A percentile compares a stretch with the other conserved stretches of the same genome.
Conservation (phyloP, 2,797 vertebrate species). For the Nothura maculosa region DNA sequence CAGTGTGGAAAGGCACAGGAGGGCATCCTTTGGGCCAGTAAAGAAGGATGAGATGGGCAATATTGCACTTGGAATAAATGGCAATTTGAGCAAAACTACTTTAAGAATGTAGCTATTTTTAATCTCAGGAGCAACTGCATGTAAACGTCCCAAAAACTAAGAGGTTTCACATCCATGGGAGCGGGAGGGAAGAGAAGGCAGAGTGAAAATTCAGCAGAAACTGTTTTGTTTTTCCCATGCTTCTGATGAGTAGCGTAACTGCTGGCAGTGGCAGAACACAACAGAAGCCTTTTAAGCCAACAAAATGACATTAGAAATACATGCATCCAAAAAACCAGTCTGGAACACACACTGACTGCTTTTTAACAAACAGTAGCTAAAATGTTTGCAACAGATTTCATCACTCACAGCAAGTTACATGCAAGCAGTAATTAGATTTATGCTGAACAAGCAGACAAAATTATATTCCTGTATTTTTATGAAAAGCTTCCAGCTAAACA, state of each 20-base stretch:
- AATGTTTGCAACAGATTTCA: background rate
- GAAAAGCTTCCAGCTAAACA: background rate
- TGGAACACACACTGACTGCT: background rate
- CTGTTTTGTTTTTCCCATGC: background rate
- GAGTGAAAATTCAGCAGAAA: background rate
- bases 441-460: constrained; percentile 9
- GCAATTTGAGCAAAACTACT: background rate
- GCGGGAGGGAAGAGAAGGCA: background rate
- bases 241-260: background rate
- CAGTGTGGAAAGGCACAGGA: background rate
- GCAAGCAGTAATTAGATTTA: background rate
- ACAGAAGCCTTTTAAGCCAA: constrained; percentile 4
- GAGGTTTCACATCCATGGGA: background rate
- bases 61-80: background rate
- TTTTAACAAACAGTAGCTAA: background rate
- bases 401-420: background rate
- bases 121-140: background rate
- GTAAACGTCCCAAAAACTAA: background rate
- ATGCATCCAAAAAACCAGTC: background rate
- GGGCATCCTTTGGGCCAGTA: background rate
- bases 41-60: background rate
- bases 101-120: background rate
- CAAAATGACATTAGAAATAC: background rate
- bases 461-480: background rate
- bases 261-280: background rate